Evolutionary conservation across 2,113 vertebrate genomes (phyloP).

Genomic region (Corythornis madagascariensis): DNA sequence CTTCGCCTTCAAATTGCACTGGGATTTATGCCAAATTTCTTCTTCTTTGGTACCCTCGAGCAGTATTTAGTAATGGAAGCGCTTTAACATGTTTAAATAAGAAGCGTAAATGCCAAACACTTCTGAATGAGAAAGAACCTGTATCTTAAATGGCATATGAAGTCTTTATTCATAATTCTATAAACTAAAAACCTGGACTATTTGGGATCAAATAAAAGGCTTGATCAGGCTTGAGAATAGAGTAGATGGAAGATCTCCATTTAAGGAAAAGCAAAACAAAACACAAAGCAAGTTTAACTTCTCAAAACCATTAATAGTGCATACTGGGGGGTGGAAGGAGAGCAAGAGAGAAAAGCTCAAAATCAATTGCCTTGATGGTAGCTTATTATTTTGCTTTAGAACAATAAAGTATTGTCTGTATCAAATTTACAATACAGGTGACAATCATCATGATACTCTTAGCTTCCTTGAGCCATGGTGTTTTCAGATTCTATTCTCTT

Average conservation of each 20-base stretch:
- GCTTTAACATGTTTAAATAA: slow-evolving; percentile 70
- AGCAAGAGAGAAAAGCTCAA: background rate
- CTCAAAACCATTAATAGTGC: background rate
- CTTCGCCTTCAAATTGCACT: slow-evolving; percentile 60
- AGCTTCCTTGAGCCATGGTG: background rate
- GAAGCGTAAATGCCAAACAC: slow-evolving; percentile 62
- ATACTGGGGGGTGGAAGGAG: background rate
- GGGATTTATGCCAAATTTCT: slow-evolving; percentile 68
- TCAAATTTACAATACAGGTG: background rate
- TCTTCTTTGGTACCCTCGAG: slow-evolving; percentile 61
- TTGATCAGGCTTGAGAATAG: slow-evolving; percentile 41
- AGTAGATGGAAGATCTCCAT: background rate
- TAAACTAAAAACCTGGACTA: background rate
- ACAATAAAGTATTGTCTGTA: background rate
- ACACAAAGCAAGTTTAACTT: background rate
- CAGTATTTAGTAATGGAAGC: slow-evolving; percentile 66
- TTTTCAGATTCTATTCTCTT: background rate
- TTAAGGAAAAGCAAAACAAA: slow-evolving; percentile 1
- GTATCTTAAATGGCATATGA: slow-evolving; percentile 26
- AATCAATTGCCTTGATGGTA: background rate
- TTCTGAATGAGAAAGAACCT: slow-evolving; percentile 53
- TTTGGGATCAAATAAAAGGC: slow-evolving; percentile 38
- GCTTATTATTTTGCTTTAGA: background rate
- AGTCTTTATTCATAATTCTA: slow-evolving; percentile 29
- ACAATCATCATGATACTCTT: background rate